Conservation (phyloP, 2,113 vertebrate genomes). For the Acinonyx jubatus region DNA sequence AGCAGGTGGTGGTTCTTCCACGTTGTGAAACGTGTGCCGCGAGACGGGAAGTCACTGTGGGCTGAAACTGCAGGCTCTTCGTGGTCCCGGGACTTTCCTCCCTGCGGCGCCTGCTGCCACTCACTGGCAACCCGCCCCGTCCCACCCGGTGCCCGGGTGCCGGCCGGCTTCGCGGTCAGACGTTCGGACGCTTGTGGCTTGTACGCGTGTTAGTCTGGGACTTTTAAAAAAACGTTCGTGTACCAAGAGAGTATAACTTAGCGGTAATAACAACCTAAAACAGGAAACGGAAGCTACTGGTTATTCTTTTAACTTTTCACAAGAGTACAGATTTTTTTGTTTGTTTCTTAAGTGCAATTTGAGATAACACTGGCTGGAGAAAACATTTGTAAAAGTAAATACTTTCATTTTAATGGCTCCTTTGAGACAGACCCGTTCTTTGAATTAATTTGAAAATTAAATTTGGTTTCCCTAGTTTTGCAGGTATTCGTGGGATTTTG, state of each 20-base stretch:
- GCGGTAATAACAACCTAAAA: not conserved
- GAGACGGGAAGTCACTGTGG: not conserved
- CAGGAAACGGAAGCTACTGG: not conserved
- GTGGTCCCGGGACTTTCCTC: not conserved
- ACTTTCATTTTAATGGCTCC: not conserved
- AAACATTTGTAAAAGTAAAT: not conserved
- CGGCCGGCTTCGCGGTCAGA: not conserved
- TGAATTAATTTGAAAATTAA: not conserved
- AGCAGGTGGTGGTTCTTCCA: not conserved
- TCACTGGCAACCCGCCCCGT: rapidly evolving
- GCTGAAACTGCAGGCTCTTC: not conserved
- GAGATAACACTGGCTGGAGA: not conserved
- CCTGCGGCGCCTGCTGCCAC: rapidly evolving
- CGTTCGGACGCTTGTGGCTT: not conserved
- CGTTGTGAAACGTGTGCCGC: not conserved
- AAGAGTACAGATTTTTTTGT: not conserved
- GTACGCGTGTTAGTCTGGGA: not conserved
- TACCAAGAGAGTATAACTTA: not conserved
- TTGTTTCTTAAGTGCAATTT: not conserved
- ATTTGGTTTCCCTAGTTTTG: not conserved
- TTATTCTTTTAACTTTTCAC: not conserved
- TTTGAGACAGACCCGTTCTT: not conserved
- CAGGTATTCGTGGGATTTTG: not conserved
- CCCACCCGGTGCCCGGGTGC: rapidly evolving
- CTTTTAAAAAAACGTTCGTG: conserved; percentile 2